These are phyloP conservation scores for Girardia tigrina DNA, from an alignment of 2,888 invertebrate genomes.

Conservation along the genomic window DNA sequence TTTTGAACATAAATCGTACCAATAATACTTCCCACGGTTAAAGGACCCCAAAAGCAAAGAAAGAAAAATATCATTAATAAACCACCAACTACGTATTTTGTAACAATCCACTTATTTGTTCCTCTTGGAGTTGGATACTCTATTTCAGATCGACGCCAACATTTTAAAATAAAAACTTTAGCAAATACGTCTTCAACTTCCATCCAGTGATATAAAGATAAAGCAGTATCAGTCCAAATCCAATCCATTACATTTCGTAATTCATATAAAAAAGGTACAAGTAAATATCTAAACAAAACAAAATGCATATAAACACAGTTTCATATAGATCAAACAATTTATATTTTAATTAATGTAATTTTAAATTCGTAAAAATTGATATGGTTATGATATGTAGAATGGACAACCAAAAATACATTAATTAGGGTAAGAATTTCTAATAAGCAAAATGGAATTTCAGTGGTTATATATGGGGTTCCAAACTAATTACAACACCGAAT, in stretches of 20 bases:
- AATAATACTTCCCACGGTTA: conserved; percentile 70
- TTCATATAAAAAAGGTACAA: conserved; percentile 88
- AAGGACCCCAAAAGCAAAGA: conserved; percentile 88
- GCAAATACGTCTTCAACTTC: conserved; percentile 99
- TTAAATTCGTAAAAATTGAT: no score
- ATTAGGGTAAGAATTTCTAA: no score
- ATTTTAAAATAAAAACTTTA: conserved; percentile 77
- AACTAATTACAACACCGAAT: no score
- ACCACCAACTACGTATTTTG: conserved; percentile 82
- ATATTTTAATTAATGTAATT: no score
- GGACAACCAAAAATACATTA: no score
- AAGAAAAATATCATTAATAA: conserved; percentile 63
- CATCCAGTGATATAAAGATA: conserved; percentile 93
- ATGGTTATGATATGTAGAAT: no score
- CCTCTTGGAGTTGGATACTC: conserved; percentile 85
- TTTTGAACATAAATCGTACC: conserved; percentile 31
- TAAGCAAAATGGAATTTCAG: no score
- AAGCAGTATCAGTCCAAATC: conserved; percentile 98
- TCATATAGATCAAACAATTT: no score
- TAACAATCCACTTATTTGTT: conserved; percentile 62
- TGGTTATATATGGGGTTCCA: no score
- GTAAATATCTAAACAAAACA: no score
- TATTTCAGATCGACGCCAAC: conserved; percentile 51
- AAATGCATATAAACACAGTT: no score
- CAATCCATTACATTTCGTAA: conserved; percentile 92